A percentile compares a stretch with the other conserved stretches of the same genome.
Evolutionary conservation across 1,140 invertebrate species (phyloP).

Genomic region (Cydia amplana): DNA sequence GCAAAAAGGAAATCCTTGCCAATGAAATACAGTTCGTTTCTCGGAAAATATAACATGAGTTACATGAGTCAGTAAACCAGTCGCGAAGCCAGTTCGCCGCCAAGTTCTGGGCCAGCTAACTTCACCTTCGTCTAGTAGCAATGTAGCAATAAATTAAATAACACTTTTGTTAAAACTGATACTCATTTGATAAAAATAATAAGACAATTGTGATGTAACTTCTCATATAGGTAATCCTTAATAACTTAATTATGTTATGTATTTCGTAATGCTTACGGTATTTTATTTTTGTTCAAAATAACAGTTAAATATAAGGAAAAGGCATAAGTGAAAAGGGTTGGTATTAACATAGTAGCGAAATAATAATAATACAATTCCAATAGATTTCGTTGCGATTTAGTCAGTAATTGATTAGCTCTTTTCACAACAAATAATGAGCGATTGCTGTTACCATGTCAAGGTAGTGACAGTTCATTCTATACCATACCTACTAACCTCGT

Average conservation of each 20-base stretch:
- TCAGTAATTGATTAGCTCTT: conserved; percentile 40
- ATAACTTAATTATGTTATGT: neutral
- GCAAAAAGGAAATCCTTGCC: conserved; percentile 49
- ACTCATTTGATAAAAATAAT: too few species aligned
- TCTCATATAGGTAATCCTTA: neutral
- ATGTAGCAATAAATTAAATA: neutral
- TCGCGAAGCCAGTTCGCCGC: conserved; percentile 43
- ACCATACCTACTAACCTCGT: conserved; percentile 54
- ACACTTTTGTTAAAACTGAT: neutral
- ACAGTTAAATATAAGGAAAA: neutral
- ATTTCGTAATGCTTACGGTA: neutral
- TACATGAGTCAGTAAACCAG: conserved; percentile 56
- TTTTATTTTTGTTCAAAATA: neutral
- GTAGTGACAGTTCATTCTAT: conserved; percentile 45
- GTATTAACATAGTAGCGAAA: conserved; percentile 10
- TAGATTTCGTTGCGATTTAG: conserved; percentile 27
- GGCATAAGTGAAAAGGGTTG: neutral
- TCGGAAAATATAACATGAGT: conserved; percentile 58
- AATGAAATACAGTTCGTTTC: conserved; percentile 55
- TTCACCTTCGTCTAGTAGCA: neutral
- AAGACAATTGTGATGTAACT: too few species aligned
- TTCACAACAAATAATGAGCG: conserved; percentile 44
- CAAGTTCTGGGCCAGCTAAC: conserved; percentile 62
- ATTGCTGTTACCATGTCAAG: conserved; percentile 53
- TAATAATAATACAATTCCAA: conserved; percentile 11